Evolutionary conservation across 64 coral and sea anemone species (phyloP).

Genomic region (Stichodactyla mertensii): DNA sequence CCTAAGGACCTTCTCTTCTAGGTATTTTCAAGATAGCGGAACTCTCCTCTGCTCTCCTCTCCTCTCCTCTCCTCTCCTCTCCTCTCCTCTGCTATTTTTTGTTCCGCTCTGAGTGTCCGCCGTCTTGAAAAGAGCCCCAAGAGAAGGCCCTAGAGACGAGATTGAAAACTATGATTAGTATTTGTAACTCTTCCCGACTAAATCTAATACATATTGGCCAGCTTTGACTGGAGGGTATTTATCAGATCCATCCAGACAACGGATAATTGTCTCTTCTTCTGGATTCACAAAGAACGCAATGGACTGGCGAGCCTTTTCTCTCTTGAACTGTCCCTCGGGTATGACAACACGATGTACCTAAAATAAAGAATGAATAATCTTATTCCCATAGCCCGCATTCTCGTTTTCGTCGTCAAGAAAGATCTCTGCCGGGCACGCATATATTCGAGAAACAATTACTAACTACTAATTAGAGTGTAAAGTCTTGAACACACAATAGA

Average conservation of each 20-base stretch:
- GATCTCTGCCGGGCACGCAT: too few species aligned
- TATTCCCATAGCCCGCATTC: too few species aligned
- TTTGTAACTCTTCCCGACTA: neutral
- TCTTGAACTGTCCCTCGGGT: constrained; percentile 37
- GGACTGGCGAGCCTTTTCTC: constrained; percentile 30
- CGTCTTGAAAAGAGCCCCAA: too few species aligned
- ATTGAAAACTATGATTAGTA: neutral
- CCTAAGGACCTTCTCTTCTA: too few species aligned
- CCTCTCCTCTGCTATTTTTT: neutral
- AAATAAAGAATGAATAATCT: neutral
- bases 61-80: neutral
- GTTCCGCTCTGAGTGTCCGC: neutral
- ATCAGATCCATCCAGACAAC: constrained; percentile 61
- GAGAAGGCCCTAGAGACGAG: neutral
- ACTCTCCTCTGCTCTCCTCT: too few species aligned
- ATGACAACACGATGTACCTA: constrained; percentile 59
- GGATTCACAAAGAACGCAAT: constrained; percentile 62
- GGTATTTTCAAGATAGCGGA: too few species aligned
- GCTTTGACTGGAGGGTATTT: constrained; percentile 57
- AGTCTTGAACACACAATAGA: too few species aligned
- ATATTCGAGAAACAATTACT: too few species aligned
- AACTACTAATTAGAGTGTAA: too few species aligned
- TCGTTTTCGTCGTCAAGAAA: too few species aligned
- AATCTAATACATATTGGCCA: constrained; percentile 42
- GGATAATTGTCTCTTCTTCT: constrained; percentile 54